Base-by-base conservation (phyloP, 2,797 vertebrate species). In the Rhynchotus rufescens region DNA sequence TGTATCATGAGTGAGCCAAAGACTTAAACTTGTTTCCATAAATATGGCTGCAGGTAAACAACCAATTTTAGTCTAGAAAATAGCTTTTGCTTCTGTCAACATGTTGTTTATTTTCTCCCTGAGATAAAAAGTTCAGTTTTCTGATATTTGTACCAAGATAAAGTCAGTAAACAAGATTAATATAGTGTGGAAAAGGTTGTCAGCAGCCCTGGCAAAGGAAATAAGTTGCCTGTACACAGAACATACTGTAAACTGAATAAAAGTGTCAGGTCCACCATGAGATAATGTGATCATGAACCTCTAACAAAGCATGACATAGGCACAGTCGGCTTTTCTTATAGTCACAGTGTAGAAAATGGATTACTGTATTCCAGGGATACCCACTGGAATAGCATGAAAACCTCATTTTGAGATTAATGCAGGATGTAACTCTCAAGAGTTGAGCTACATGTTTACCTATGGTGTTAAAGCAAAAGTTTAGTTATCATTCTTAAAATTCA, bases 141-240 rank as follows among this genome's bases (percentile, higher is more conserved):
- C 98, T 99, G 98, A 98, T 99, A 99, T 99, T 98, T 98, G 98
- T 98, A 98, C 98, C 97, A 95, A 98, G 99, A 99, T 99, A 99
- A 98, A 99, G 98, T 99, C 98, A 98, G 98, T 99, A 99, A 99
- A 99, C 98, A 99, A 99, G 99, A 99, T 99, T 99, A 99, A 99
- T 99, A 98, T 97, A 98, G 98, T 98, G 98, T 99, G 98, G 99
- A 99, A 99, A 98, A 99, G 98, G 98, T 98, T 99, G 99, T 99
- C 98, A 98, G 98, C 98, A 98, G 98, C 98, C 98, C 97, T 95
- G 97, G 98, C 98, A 98, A 98, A 98, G 98, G 98, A 99, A 99
- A 99, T 99, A 98, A 98, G 98, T 98, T 98, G 98, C 97, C 98
- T 98, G 98, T 97, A 98, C 98, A 98, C 96, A 98, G 98, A 98